A percentile compares a stretch with the other conserved stretches of the same genome.
phyloP scores from a whole-genome alignment of 2,888 invertebrate genomes.

The Acanthacorydalis orientalis region DNA sequence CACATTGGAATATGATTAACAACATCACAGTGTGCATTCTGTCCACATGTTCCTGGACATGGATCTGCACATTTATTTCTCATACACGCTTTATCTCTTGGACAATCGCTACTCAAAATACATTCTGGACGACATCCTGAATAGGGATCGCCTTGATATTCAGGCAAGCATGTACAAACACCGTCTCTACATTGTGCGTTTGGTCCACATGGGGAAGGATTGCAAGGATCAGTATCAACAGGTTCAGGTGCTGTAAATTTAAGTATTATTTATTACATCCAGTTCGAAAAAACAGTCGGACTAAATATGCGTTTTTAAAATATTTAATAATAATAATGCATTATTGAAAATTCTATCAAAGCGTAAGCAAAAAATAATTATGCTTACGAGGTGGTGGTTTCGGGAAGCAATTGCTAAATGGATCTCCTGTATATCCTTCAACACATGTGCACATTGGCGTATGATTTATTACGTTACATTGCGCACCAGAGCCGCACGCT shows the following conservation, averaged over 20 bases:
- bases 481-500: conserved; percentile 41
- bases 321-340: not conserved
- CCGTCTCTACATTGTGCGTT: conserved; percentile 37
- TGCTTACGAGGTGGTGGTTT: conserved; percentile 16
- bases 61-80: conserved; percentile 41
- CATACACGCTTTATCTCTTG: conserved; percentile 37
- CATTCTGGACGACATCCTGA: conserved; percentile 40
- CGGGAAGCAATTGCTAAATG: conserved; percentile 26
- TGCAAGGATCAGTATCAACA: conserved; percentile 33
- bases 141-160: conserved; percentile 33
- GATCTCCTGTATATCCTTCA: conserved; percentile 38
- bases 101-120: conserved; percentile 40
- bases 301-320: too few species aligned
- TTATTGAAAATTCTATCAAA: not conserved
- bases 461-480: conserved; percentile 45
- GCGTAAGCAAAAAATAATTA: not conserved
- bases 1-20: conserved; percentile 40
- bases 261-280: too few species aligned
- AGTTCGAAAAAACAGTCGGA: too few species aligned
- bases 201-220: conserved; percentile 55
- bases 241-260: conserved; percentile 10
- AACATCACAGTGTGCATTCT: conserved; percentile 38
- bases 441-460: conserved; percentile 46
- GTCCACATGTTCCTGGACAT: conserved; percentile 43
- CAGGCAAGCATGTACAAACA: conserved; percentile 27